Base-by-base conservation (phyloP, 2,797 vertebrate genomes). In the Lycodopsis pacificus region DNA sequence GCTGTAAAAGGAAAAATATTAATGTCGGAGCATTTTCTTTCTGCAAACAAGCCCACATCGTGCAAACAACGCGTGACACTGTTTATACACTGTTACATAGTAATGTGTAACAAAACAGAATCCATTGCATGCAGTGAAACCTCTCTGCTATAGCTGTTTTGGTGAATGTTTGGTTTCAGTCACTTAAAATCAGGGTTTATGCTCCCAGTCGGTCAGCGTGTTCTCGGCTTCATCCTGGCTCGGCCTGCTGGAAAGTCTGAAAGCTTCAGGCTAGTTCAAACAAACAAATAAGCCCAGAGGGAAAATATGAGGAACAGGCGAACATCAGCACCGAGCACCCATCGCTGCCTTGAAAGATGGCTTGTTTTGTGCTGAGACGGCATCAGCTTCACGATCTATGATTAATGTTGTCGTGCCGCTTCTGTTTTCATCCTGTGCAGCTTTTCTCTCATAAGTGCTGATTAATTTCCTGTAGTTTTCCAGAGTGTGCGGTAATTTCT, bases 251-350 rank as follows among this genome's bases (percentile, higher is more conserved):
- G 90, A 92, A 93, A 94, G 77, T 91, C 62, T 84, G 77, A 86
- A 88, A 1, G 71, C 74, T 84, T 81, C 71, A 63, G 67, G 70
- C 80, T 62, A 67, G 77, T 83, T 92, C 87, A 91, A 89, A 91
- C 85, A 93, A 95, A 93, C 88, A 91, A 91, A 91, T 79, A 83
- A 80, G 64, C 75, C 77, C 75, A 65, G 70, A 80, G 78, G 81
- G 82, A 86, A 88, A 87, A 79, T 79, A 62, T 83, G 72, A 76
- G 58, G 82, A 77, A 73, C 13, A 79, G 80, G 53, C 76, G 80
- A 82, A 88, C 76, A 81, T 81, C 65, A 76, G 79, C 77, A 80
- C 71, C 73, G 4, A 32, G 30, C 30, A 10, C 49, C 71, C 34
- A 76, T 77, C 27, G 38, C 69, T 76, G 72, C 64, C 48, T 42